Evolutionary conservation across 1,140 invertebrate species (phyloP), one percentile per base, ranked within the genome.

Genomic region (Euschistus heros): DNA sequence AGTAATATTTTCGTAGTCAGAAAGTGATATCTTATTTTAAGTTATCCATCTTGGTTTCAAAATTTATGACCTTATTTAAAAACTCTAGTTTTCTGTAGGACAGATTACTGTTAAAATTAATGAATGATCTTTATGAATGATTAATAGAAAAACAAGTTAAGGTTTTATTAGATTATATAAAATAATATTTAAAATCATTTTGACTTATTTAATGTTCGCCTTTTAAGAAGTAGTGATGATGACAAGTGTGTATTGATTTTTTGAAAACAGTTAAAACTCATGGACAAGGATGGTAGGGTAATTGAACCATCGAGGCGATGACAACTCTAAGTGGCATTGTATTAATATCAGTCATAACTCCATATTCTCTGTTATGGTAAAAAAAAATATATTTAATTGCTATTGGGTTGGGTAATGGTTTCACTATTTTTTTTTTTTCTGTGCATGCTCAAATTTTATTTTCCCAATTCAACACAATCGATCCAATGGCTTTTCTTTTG

Each of bases 281-380:
- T 61, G 59, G 42, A 61, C 59, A 61, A 44, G 33, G 59, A 61
- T n/a, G 59, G 59, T n/a, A 33, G 59, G 59, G 59, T 61, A 13
- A 37, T 61, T 37, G 59, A 61, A 18, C 18, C 59, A 7, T n/a
- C 30, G 42, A 44, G 33, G 10, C 18, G 42, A 42, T 54, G 18
- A 54, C 50, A 17, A 15, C 50, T 7, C 50, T 54, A 54, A 54
- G 50, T 54, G 50, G 6, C 33, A 10, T 37, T 37, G 24, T 54
- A 10, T 20, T 54, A 54, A 14, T 22, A 26, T 54, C 50, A 6
- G 8, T 22, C 5, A 54, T 50, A 50, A 50, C 47, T 18, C 13
- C 17, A 18, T 20, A 54, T 22, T 54, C 24, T 54, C 50, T 37
- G 13, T 37, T 37, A 37, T 37, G 33, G 33, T 37, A 37, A 37